phyloP scores from a whole-genome alignment of 2,888 invertebrate genomes.

The Ochropleura plecta region DNA sequence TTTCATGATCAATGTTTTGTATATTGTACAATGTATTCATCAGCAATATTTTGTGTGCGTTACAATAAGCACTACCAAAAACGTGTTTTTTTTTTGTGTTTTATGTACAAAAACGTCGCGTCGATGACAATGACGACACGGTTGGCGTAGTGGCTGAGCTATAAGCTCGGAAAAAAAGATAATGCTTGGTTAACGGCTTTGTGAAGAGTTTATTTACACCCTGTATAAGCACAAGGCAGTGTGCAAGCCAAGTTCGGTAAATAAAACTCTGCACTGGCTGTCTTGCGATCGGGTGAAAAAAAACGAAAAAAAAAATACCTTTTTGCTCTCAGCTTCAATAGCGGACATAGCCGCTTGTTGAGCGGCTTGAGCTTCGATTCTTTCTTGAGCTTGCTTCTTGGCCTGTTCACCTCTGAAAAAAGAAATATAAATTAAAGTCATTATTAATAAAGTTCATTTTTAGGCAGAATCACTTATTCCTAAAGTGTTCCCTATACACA shows the following conservation, averaged over 20 bases:
- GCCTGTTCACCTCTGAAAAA: slow-evolving; percentile 94
- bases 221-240: background rate
- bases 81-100: background rate
- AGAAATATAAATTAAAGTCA: background rate
- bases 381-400: slow-evolving; percentile 94
- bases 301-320: slow-evolving; percentile 79
- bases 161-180: too few relatives aligned
- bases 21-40: background rate
- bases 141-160: too few relatives aligned
- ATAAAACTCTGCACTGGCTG: background rate
- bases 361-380: slow-evolving; percentile 95
- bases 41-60: background rate
- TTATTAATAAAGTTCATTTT: background rate
- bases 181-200: background rate
- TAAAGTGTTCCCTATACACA: background rate
- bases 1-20: background rate
- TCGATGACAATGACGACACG: too few relatives aligned
- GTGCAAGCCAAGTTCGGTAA: background rate
- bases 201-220: background rate
- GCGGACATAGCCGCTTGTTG: slow-evolving; percentile 98
- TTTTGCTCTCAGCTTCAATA: slow-evolving; percentile 95
- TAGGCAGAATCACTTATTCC: background rate
- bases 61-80: background rate
- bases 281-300: background rate
- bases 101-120: too few relatives aligned